phyloP scores from a whole-genome alignment of 2,888 invertebrate genomes.

The Drosophila formosana region DNA sequence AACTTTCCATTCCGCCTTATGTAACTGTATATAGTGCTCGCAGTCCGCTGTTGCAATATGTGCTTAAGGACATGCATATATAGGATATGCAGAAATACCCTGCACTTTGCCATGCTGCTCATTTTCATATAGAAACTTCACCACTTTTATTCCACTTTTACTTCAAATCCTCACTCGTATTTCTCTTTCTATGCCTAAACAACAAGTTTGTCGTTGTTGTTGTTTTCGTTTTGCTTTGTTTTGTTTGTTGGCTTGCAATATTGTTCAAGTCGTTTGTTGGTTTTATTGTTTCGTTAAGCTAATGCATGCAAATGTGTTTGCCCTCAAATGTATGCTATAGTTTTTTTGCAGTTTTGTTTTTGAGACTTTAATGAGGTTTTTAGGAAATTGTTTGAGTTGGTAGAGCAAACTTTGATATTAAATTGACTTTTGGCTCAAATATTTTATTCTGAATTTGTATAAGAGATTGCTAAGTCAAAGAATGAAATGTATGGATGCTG shows the following conservation, averaged over 20 bases:
- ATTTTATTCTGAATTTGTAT: neutral
- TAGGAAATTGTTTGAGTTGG: neutral
- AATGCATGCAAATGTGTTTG: constrained; percentile 39
- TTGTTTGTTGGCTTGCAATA: constrained; percentile 7
- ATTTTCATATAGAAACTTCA: constrained; percentile 25
- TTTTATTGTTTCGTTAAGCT: constrained; percentile 3
- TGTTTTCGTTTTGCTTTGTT: neutral
- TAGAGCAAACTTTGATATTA: neutral
- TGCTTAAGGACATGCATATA: constrained; percentile 13
- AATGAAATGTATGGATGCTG: too few relatives aligned
- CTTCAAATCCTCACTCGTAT: constrained; percentile 1
- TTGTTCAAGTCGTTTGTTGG: constrained; percentile 12
- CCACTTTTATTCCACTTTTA: constrained; percentile 10
- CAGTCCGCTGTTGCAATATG: constrained; percentile 19
- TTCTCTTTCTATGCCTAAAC: constrained; percentile 16
- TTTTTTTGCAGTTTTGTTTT: constrained; percentile 22
- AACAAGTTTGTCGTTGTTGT: constrained; percentile 18
- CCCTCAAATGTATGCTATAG: constrained; percentile 31
- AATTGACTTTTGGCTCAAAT: neutral
- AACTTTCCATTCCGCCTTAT: constrained; percentile 55
- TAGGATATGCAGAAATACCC: constrained; percentile 11
- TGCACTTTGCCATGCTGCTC: constrained; percentile 7
- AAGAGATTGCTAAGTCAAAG: too few relatives aligned
- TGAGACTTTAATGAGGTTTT: neutral
- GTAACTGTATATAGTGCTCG: constrained; percentile 29